A percentile compares a stretch with the other conserved stretches of the same genome.
Evolutionary conservation across 2,797 vertebrate species (phyloP).

Genomic region (Chlorospingus flavigularis): DNA sequence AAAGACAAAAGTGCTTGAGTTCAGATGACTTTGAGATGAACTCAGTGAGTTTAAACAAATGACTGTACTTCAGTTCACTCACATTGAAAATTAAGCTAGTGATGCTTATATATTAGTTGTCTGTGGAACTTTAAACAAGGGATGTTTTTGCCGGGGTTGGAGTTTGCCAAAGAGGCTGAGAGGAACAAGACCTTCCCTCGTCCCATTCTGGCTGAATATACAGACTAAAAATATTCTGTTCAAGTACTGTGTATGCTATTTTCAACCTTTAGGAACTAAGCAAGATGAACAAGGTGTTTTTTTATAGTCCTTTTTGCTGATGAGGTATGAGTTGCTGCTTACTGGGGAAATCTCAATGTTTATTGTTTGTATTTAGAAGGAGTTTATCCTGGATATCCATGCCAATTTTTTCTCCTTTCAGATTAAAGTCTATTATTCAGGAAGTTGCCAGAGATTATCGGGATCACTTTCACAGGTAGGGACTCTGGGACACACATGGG

Average conservation of each 20-base stretch:
- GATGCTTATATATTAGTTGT: not conserved
- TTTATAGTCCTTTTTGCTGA: not conserved
- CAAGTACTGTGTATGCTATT: not conserved
- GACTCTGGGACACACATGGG: not conserved
- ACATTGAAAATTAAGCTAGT: not conserved
- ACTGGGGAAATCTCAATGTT: not conserved
- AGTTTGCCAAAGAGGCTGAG: not conserved
- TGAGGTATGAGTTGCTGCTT: not conserved
- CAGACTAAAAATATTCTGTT: not conserved
- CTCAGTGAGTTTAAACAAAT: not conserved
- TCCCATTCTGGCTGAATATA: not conserved
- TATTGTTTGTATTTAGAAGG: not conserved
- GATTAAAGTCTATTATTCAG: conserved; percentile 91
- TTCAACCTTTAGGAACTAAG: not conserved
- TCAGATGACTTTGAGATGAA: not conserved
- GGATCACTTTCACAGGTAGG: conserved; percentile 90
- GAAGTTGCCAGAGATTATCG: conserved; percentile 90
- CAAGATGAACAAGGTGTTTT: not conserved
- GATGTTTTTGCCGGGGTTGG: not conserved
- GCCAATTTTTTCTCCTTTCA: conserved; percentile 20
- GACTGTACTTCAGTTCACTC: not conserved
- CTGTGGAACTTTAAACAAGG: not conserved
- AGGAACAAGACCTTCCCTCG: not conserved
- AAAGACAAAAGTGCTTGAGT: not conserved
- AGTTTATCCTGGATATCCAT: not conserved